Evolutionary conservation across 2,113 vertebrate species (phyloP).

Genomic region (Xyliphius kryptos): DNA sequence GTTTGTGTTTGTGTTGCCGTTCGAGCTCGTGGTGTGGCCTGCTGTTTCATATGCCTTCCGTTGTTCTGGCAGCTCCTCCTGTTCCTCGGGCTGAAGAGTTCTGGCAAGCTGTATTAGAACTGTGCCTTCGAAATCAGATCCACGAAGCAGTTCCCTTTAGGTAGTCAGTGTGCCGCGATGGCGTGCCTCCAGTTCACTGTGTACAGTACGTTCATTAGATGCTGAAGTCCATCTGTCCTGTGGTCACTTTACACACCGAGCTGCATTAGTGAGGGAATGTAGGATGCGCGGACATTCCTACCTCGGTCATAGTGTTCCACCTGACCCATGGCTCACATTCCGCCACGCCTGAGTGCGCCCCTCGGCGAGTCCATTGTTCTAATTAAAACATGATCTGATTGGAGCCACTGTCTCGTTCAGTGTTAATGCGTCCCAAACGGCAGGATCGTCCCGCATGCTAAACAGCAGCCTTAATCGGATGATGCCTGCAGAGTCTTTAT

Average conservation of each 20-base stretch:
- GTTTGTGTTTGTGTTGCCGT: neutral
- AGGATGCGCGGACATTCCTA: conserved; percentile 40
- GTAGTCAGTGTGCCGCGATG: neutral
- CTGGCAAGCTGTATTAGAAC: conserved; percentile 11
- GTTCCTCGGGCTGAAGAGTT: conserved; percentile 4
- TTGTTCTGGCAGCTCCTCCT: conserved; percentile 20
- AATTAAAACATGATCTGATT: conserved; percentile 12
- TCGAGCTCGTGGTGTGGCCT: neutral
- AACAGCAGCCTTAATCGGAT: no score
- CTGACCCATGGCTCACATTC: conserved; percentile 28
- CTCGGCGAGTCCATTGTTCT: conserved; percentile 36
- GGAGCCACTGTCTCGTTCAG: no score
- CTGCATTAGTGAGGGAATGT: conserved; percentile 51
- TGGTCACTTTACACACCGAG: conserved; percentile 1
- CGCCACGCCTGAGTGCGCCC: neutral
- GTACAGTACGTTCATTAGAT: no score
- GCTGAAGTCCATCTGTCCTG: no score
- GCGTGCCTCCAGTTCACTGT: neutral
- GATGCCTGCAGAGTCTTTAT: no score
- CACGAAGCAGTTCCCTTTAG: conserved; percentile 3
- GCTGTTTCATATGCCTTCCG: neutral
- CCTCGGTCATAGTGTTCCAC: conserved; percentile 42
- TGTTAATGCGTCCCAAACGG: no score
- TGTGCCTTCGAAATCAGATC: conserved; percentile 5
- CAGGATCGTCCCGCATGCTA: no score